Conservation (phyloP, 92 coral and sea anemone species). For the Anthopleura xanthogrammica region DNA sequence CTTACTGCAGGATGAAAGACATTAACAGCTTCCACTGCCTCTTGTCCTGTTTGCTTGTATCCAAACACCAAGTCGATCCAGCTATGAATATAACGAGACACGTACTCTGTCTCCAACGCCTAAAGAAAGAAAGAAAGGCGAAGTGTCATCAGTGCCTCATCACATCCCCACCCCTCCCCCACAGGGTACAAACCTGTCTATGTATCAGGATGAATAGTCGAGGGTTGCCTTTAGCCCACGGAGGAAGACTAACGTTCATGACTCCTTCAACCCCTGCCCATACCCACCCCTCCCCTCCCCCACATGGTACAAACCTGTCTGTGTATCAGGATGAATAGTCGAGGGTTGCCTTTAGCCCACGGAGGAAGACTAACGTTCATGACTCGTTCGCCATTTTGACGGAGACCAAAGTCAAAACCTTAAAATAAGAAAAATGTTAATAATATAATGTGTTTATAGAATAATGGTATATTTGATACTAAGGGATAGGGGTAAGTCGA, state of each 20-base stretch:
- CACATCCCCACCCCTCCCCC: background rate
- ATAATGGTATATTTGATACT: background rate
- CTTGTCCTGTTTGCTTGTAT: slow-evolving; percentile 88
- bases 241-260: slow-evolving; percentile 83
- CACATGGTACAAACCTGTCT: slow-evolving; percentile 64
- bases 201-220: slow-evolving; percentile 81
- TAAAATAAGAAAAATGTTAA: background rate
- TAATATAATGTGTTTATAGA: background rate
- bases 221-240: slow-evolving; percentile 82
- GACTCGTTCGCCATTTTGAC: slow-evolving; percentile 93
- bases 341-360: slow-evolving; percentile 84
- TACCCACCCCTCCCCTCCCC: background rate
- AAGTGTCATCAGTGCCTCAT: background rate
- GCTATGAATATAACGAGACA: slow-evolving; percentile 65
- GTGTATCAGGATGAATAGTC: slow-evolving; percentile 77
- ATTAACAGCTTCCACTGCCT: slow-evolving; percentile 92
- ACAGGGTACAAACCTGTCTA: slow-evolving; percentile 65
- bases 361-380: slow-evolving; percentile 86
- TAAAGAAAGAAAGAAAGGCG: slow-evolving; percentile 2
- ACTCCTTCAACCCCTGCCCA: slow-evolving; percentile 43
- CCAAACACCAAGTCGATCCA: slow-evolving; percentile 99
- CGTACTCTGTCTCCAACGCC: slow-evolving; percentile 93
- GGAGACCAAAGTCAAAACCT: slow-evolving; percentile 93
- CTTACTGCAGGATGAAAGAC: slow-evolving; percentile 99
- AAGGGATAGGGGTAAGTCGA: no score